phyloP scores from a whole-genome alignment of 2,113 vertebrate genomes.

The Eurypyga helias region DNA sequence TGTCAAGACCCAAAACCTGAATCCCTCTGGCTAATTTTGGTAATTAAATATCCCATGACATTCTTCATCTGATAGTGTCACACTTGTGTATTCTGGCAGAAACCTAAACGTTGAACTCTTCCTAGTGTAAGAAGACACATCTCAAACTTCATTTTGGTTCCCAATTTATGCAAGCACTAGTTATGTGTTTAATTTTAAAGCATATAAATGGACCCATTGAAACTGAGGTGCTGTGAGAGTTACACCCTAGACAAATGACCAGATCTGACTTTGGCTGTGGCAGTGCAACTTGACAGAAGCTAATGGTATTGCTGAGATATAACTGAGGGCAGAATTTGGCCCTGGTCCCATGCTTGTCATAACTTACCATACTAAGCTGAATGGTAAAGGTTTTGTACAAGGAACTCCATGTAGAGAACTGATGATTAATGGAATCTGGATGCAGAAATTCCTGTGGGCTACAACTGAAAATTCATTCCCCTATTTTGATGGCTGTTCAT shows the following conservation, averaged over 20 bases:
- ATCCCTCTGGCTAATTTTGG: slow-evolving; percentile 32
- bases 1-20: background rate
- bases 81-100: slow-evolving; percentile 57
- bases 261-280: background rate
- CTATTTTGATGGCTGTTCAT: slow-evolving; percentile 59
- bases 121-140: slow-evolving; percentile 33
- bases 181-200: slow-evolving; percentile 12
- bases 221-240: slow-evolving; percentile 4
- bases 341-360: slow-evolving; percentile 16
- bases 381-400: slow-evolving; percentile 54
- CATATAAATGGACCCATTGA: slow-evolving; percentile 32
- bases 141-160: slow-evolving; percentile 37
- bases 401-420: slow-evolving; percentile 15
- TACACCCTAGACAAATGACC: background rate
- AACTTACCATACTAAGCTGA: slow-evolving; percentile 41
- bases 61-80: slow-evolving; percentile 46
- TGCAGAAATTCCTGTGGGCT: slow-evolving; percentile 67
- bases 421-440: slow-evolving; percentile 64
- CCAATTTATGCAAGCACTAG: background rate
- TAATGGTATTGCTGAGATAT: slow-evolving; percentile 19
- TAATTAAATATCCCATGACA: slow-evolving; percentile 46
- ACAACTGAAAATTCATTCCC: slow-evolving; percentile 58
- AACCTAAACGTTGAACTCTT: slow-evolving; percentile 18
- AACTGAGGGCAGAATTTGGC: slow-evolving; percentile 59
- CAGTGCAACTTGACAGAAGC: slow-evolving; percentile 21